These are phyloP conservation scores for Hippoglossus stenolepis DNA, from an alignment of 2,113 vertebrate species.

Conservation along the genomic window DNA sequence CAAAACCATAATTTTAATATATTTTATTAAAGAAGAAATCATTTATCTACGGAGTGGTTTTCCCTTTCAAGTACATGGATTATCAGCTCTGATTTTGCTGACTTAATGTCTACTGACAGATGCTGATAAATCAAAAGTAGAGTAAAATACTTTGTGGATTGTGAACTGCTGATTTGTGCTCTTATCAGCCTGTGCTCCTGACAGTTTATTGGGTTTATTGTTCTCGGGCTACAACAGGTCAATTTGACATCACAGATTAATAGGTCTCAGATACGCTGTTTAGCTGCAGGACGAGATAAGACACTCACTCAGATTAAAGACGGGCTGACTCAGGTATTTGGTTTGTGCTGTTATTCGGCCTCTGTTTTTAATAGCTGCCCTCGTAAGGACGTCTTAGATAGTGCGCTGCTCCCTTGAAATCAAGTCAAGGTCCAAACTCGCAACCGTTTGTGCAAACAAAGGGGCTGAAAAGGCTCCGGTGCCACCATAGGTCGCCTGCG, in stretches of 20 bases:
- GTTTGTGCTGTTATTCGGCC: conserved; percentile 33
- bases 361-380: conserved; percentile 58
- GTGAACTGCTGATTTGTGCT: not conserved
- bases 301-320: conserved; percentile 56
- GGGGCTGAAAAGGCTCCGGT: conserved; percentile 34
- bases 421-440: conserved; percentile 79
- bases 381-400: conserved; percentile 68
- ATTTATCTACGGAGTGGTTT: not conserved
- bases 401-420: conserved; percentile 57
- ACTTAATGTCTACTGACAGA: not conserved
- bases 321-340: conserved; percentile 37
- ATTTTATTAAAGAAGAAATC: too few relatives aligned
- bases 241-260: conserved; percentile 23
- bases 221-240: conserved; percentile 8
- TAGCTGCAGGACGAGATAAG: conserved; percentile 33
- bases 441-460: conserved; percentile 69
- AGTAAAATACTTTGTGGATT: too few relatives aligned
- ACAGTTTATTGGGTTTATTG: conserved; percentile 22
- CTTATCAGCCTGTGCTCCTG: not conserved
- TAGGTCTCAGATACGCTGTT: conserved; percentile 1
- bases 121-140: not conserved
- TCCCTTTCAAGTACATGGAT: not conserved
- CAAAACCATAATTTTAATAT: too few relatives aligned
- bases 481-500: conserved; percentile 23
- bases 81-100: not conserved